Percentiles rank a stretch among this genome's conserved stretches.
Conservation (phyloP, 1,140 invertebrate species). For the Meteorus sp. region DNA sequence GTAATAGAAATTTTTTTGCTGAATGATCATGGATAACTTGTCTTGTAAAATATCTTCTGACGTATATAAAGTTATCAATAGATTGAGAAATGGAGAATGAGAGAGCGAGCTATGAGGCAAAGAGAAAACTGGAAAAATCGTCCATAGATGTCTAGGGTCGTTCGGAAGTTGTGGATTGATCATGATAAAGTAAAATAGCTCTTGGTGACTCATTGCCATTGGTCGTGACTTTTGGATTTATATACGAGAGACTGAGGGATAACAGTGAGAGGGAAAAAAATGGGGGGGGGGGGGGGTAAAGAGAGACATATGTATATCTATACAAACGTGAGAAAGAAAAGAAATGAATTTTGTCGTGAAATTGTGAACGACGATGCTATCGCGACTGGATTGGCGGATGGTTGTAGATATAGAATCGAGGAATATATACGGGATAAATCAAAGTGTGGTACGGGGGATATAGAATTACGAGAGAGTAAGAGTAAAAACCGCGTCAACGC, state of each 20-base stretch:
- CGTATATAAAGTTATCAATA: slow-evolving; percentile 13
- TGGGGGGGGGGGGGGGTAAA: too few relatives aligned
- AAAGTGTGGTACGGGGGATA: slow-evolving; percentile 3
- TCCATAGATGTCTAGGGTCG: slow-evolving; percentile 15
- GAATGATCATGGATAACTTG: too few relatives aligned
- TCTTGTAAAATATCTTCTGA: too few relatives aligned
- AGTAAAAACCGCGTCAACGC: neutral
- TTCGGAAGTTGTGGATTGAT: slow-evolving; percentile 23
- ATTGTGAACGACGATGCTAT: neutral
- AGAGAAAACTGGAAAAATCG: too few relatives aligned
- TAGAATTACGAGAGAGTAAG: too few relatives aligned
- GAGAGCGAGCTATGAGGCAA: too few relatives aligned
- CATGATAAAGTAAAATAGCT: slow-evolving; percentile 30
- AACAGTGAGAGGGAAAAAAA: too few relatives aligned
- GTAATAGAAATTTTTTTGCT: too few relatives aligned
- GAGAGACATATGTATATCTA: too few relatives aligned
- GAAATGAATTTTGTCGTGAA: neutral
- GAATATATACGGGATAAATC: slow-evolving; percentile 4
- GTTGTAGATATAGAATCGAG: neutral
- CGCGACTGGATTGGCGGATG: slow-evolving; percentile 3
- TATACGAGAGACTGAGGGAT: too few relatives aligned
- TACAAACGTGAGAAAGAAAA: too few relatives aligned
- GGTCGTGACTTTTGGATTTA: neutral
- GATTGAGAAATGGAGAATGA: slow-evolving; percentile 2
- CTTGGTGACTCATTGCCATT: slow-evolving; percentile 27